Evolutionary conservation across 2,797 vertebrate genomes (phyloP), one percentile per base, ranked within the genome.

Genomic region (Rhinogobio ventralis): DNA sequence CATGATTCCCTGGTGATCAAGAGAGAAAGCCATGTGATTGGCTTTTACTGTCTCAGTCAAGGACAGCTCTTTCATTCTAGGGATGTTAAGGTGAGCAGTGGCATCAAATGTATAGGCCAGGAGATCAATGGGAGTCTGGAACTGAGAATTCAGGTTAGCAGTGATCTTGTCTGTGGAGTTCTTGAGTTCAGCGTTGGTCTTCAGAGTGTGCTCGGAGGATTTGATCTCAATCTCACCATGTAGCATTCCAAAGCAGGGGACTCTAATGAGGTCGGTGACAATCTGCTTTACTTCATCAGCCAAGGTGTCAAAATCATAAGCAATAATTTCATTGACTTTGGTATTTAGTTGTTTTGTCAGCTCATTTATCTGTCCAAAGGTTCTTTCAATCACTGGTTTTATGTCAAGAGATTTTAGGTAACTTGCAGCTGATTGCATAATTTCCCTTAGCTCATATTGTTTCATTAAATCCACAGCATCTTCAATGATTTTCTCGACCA

Each of bases 191-290:
- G 94, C 95, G 74, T 91, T 94, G 23, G 95, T 94, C 66, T 83
- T 94, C 55, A 98, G 89, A 0, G 88, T 94, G 88, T 97, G 96
- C 90, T 97, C 91, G 23, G 97, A 96, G 81, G 96, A 96, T 0
- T 81, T 90, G 14, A 98, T 89, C 92, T 85, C 96, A 89, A 98
- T 96, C 90, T 94, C 87, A 74, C 96, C 92, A 20, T 94, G 93
- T 46, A 99, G 91, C 88, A 96, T 98, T 88, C 98, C 98, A 91
- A 99, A 97, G 75, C 95, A 94, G 84, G 97, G 97, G 30, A 97
- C 79, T 84, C 89, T 94, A 73, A 93, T 96, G 71, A 96, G 71
- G 67, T 96, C 95, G 84, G 1, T 89, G 53, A 97, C 90, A 92
- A 93, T 96, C 0, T 93, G 91, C 82, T 96, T 97, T 89, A 94